Evolutionary conservation across 1,140 invertebrate genomes (phyloP).

Genomic region (Plutomurus gul): DNA sequence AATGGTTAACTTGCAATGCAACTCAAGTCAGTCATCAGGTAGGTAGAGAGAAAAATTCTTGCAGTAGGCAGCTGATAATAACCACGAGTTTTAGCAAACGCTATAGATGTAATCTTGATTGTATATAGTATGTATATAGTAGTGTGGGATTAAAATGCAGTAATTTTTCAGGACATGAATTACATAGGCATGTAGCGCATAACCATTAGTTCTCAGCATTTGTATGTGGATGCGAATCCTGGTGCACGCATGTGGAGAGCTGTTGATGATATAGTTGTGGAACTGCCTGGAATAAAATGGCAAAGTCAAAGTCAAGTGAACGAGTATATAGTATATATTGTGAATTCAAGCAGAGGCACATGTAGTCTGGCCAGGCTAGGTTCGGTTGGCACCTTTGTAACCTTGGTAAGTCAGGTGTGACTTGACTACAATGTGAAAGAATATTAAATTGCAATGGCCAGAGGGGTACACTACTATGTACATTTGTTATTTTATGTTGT

Average conservation of each 20-base stretch:
- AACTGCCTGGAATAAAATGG: slow-evolving; percentile 20
- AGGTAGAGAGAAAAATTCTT: background rate
- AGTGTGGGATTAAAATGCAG: slow-evolving; percentile 6
- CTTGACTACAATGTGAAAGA: no score
- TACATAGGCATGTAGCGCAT: no score
- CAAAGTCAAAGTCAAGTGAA: slow-evolving; percentile 23
- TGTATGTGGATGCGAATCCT: background rate
- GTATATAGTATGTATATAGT: background rate
- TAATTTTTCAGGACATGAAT: slow-evolving; percentile 1
- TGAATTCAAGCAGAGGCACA: background rate
- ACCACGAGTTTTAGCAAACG: background rate
- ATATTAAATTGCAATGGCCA: no score
- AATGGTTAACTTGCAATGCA: background rate
- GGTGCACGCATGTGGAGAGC: background rate
- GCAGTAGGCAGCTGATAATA: background rate
- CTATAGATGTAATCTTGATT: background rate
- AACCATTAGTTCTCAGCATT: background rate
- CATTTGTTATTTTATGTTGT: no score
- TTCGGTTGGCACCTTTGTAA: slow-evolving; percentile 6
- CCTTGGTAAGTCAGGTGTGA: slow-evolving; percentile 22
- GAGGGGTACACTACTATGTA: no score
- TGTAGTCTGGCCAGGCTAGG: no score
- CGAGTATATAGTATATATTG: background rate
- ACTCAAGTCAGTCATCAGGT: background rate
- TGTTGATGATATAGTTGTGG: no score